phyloP scores from a whole-genome alignment of 2,797 vertebrate species.

The Lagocephalus sceleratus region DNA sequence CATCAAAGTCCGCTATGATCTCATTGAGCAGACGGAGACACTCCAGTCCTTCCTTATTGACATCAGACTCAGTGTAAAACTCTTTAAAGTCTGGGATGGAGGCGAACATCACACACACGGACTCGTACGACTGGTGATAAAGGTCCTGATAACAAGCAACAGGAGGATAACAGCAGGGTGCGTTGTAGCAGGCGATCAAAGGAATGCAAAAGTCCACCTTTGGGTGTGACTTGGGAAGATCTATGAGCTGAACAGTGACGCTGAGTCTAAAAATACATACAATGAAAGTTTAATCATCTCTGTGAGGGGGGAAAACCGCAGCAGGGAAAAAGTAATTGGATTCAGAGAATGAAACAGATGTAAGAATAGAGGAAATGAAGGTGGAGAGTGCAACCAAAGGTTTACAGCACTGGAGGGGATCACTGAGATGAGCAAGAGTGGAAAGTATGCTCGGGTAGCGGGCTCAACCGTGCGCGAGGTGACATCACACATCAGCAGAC shows the following conservation, averaged over 20 bases:
- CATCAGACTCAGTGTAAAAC: conserved; percentile 96
- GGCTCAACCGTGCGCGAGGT: not conserved
- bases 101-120: conserved; percentile 97
- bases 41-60: conserved; percentile 97
- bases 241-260: conserved; percentile 18
- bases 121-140: conserved; percentile 95
- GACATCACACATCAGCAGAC: conserved; percentile 1
- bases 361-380: conserved; percentile 13
- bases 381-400: not conserved
- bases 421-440: conserved; percentile 3
- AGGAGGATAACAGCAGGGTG: conserved; percentile 26
- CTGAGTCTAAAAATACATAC: conserved; percentile 25
- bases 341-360: conserved; percentile 8
- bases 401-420: not conserved
- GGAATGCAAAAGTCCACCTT: conserved; percentile 5
- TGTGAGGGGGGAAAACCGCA: conserved; percentile 7
- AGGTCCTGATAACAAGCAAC: conserved; percentile 80
- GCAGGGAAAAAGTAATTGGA: conserved; percentile 13
- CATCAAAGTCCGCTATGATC: conserved; percentile 97
- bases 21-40: conserved; percentile 95
- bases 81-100: conserved; percentile 98
- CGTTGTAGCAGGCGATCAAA: not conserved
- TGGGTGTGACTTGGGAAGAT: conserved; percentile 17
- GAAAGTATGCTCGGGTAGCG: conserved; percentile 7
- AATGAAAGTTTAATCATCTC: conserved; percentile 35